phyloP scores from a whole-genome alignment of 2,113 vertebrate species.

The Pomatorhinus ruficollis region DNA sequence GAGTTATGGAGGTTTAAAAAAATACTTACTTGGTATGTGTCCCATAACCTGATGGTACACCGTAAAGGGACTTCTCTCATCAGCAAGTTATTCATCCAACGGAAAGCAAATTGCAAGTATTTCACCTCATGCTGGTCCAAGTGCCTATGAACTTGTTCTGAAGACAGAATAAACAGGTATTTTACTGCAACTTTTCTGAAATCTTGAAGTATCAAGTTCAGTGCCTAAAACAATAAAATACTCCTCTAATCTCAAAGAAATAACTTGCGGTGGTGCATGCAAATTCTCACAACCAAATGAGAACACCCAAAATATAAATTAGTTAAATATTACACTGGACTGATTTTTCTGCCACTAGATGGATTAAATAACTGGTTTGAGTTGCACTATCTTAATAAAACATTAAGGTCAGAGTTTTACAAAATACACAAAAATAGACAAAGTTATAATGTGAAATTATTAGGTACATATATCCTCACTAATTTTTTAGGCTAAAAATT shows the following conservation, averaged over 20 bases:
- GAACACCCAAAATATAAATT: not conserved
- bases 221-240: not conserved
- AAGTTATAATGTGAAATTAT: not conserved
- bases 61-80: conserved; percentile 92
- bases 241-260: not conserved
- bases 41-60: conserved; percentile 93
- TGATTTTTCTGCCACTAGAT: not conserved
- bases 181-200: conserved; percentile 1
- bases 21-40: conserved; percentile 92
- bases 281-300: not conserved
- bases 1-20: not conserved
- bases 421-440: not conserved
- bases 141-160: conserved; percentile 91
- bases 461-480: not conserved
- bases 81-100: conserved; percentile 99
- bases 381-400: not conserved
- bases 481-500: not conserved
- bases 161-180: conserved; percentile 28
- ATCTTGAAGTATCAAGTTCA: not conserved
- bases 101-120: conserved; percentile 96
- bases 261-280: not conserved
- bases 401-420: not conserved
- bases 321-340: not conserved
- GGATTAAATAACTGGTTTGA: not conserved
- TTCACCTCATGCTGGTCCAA: conserved; percentile 93